phyloP scores from a whole-genome alignment of 2,797 vertebrate species.

The Tragopan temminckii region DNA sequence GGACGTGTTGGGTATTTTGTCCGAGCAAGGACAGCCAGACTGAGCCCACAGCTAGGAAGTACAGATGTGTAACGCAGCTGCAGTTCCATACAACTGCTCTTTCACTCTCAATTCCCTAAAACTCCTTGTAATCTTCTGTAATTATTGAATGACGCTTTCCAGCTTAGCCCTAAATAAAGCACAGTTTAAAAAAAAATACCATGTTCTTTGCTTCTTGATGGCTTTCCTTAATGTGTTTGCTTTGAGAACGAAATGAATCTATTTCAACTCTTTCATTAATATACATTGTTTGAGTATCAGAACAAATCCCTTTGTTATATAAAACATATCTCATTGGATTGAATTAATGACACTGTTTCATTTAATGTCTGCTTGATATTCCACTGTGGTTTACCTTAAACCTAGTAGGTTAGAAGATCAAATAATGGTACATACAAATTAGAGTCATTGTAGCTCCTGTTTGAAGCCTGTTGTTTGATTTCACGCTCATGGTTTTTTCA shows the following conservation, averaged over 20 bases:
- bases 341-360: conserved; percentile 71
- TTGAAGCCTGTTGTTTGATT: conserved; percentile 72
- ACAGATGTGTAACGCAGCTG: conserved; percentile 82
- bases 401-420: conserved; percentile 73
- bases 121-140: conserved; percentile 99
- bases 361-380: conserved; percentile 74
- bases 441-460: conserved; percentile 45
- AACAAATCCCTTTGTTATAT: conserved; percentile 79
- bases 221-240: conserved; percentile 70
- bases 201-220: conserved; percentile 65
- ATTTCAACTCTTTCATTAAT: conserved; percentile 70
- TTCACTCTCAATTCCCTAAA: conserved; percentile 95
- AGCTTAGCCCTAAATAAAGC: conserved; percentile 99
- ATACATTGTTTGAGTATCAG: conserved; percentile 75
- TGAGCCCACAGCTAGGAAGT: conserved; percentile 78
- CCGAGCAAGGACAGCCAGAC: conserved; percentile 57
- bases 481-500: conserved; percentile 45
- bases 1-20: conserved; percentile 50
- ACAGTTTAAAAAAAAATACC: conserved; percentile 93
- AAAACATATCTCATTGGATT: conserved; percentile 67
- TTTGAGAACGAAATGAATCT: conserved; percentile 71
- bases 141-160: conserved; percentile 99
- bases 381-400: conserved; percentile 72
- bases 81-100: conserved; percentile 90
- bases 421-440: conserved; percentile 69